Evolutionary conservation across 2,888 invertebrate genomes (phyloP), one percentile per base, ranked within the genome.

Genomic region (Perdita meconis): DNA sequence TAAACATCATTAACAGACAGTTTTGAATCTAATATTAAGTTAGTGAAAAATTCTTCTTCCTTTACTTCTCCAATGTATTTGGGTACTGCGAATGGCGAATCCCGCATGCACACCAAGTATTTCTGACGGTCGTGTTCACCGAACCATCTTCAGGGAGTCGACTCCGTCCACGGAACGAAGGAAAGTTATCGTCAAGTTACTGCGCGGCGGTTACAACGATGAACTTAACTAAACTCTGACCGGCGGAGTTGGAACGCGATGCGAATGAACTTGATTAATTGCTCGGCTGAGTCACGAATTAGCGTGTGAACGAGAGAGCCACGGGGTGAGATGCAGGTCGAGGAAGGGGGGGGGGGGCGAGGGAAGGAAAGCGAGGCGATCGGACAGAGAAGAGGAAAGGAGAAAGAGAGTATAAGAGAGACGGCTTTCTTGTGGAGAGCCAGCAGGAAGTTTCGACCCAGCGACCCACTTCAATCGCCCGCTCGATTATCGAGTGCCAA

Each of bases 251-350:
- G 76, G 47, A 61, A 57, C 71, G 67, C 82, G 81, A 85, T 82
- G 88, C 78, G 85, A 88, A 86, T 85, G 83, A 86, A 84, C 85
- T 87, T 83, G 85, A 89, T 88, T 89, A 89, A 89, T 89, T 89
- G 83, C 84, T 81, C 75, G 79, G 74, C 77, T 85, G 88, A 89
- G 85, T 86, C 86, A 88, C 80, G 83, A 87, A 86, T 85, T 83
- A 82, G 82, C 81, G 82, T 81, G 76, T 69, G 80, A 83, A 86
- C 82, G 78, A 81, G 75, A 64, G 57, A 55, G 50, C 12, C 59
- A 40, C 36, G 56, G 34, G 60, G 59, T n/a, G n/a, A 30, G 65
- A 55, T 59, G 76, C 60, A 64, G 60, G 74, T 68, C 71, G 65
- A 67, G 55, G 74, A 57, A 26, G 36, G 24, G 57, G 13, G 10